phyloP scores from a whole-genome alignment of 2,113 vertebrate genomes.

The Campylomormyrus numenius region DNA sequence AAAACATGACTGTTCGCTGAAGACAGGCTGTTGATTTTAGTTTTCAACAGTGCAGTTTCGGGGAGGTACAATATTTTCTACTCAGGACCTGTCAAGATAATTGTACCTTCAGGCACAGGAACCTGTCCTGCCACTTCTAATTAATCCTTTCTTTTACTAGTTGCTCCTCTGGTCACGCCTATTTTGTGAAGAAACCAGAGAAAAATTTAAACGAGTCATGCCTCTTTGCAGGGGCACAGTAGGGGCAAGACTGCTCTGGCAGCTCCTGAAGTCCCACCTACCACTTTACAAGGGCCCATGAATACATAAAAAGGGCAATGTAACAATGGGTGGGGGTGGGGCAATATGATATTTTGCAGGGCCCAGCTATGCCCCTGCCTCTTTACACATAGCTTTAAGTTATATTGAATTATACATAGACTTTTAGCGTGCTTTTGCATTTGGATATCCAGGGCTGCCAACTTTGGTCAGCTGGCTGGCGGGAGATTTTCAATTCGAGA shows the following conservation, averaged over 20 bases:
- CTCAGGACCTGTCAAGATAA: constrained; percentile 7
- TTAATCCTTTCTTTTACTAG: not conserved
- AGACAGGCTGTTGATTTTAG: not conserved
- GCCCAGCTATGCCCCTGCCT: not conserved
- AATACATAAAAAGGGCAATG: not conserved
- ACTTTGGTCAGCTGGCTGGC: too few relatives aligned
- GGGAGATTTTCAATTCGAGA: not conserved
- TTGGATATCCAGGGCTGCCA: too few relatives aligned
- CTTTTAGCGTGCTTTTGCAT: not conserved
- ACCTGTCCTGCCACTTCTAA: not conserved
- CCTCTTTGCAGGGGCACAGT: not conserved
- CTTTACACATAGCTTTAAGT: not conserved
- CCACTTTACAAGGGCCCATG: not conserved
- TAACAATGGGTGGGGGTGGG: not conserved
- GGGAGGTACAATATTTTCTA: not conserved
- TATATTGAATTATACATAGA: not conserved
- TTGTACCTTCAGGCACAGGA: not conserved
- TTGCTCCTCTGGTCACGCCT: not conserved
- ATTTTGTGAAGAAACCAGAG: not conserved
- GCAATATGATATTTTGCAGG: not conserved
- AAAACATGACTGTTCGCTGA: not conserved
- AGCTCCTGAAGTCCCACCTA: not conserved
- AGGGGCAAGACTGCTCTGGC: not conserved
- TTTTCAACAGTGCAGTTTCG: not conserved
- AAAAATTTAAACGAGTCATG: not conserved